Base-by-base conservation (phyloP, 2,888 invertebrate genomes). In the Tenthredo mesomela region DNA sequence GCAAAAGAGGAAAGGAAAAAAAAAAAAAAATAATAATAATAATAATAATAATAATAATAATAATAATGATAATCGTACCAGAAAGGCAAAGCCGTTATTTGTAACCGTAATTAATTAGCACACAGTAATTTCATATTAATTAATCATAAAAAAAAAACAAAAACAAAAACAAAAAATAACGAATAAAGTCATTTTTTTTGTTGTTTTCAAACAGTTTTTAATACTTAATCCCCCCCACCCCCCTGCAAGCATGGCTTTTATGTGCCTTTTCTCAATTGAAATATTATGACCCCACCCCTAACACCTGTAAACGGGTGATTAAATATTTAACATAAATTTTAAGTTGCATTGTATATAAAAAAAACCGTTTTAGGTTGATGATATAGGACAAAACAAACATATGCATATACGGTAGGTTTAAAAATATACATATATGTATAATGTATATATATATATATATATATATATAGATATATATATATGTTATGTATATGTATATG, bases 91-190 rank as follows among this genome's bases (percentile, higher is more conserved):
- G 85, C 85, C 86, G 85, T 85, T 85, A 85, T 88, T 88, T 87
- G 87, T 88, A 88, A 88, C 85, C 87, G 87, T 88, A 88, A 87
- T 86, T 88, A 87, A 87, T 88, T 87, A 88, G 87, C 86, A 88
- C 88, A 86, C 88, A 88, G 88, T 88, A 88, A 88, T 87, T 89
- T 88, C 89, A 86, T 88, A 88, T 89, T 87, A 89, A 88, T 86
- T 87, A 88, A 88, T 86, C 88, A 87, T 87, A 89, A 86, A 87
- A 87, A 80, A 85, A 85, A 85, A 85, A 87, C 88, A 85, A 83
- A 87, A 87, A 85, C 1, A 71, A 43, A 87, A 89, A 85, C 80
- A 87, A 86, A 15, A 71, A 43, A 18, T 12, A 80, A 82, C 43
- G 43, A 82, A 82, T 82, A 82, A 88, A 88, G 86, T 87, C 86